phyloP scores from a whole-genome alignment of 2,888 invertebrate genomes.

The Phaonia tiefii region DNA sequence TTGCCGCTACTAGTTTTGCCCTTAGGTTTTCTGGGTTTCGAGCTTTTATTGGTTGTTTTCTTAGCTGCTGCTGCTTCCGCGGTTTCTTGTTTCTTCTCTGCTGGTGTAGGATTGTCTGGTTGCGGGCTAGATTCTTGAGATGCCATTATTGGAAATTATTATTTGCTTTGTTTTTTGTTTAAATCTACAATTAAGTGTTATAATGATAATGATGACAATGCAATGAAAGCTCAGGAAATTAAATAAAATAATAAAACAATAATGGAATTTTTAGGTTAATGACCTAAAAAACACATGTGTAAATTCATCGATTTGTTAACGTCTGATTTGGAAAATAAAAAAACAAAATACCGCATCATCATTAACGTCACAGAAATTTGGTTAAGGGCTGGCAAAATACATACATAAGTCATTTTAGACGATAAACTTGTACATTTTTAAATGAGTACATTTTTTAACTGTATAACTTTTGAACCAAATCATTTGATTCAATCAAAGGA shows the following conservation, averaged over 20 bases:
- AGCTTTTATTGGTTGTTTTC: background rate
- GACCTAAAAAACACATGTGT: background rate
- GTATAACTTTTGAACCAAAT: no score
- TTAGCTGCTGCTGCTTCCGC: background rate
- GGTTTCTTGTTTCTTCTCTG: no score
- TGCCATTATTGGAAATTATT: slow-evolving; percentile 14
- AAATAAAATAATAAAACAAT: background rate
- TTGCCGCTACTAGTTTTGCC: background rate
- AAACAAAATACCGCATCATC: no score
- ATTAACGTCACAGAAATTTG: no score
- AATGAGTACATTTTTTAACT: no score
- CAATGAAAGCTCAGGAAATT: background rate
- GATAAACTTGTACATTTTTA: no score
- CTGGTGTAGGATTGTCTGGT: background rate
- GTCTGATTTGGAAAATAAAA: no score
- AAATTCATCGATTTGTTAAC: no score
- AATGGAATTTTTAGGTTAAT: background rate
- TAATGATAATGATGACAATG: background rate
- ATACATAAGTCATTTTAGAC: no score
- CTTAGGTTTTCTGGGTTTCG: background rate
- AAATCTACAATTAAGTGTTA: background rate
- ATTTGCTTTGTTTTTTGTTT: background rate
- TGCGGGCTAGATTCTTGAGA: slow-evolving; percentile 6
- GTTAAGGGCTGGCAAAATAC: no score
- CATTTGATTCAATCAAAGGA: no score